Base-by-base conservation (phyloP, 2,113 vertebrate genomes). In the Leptodactylus fuscus region DNA sequence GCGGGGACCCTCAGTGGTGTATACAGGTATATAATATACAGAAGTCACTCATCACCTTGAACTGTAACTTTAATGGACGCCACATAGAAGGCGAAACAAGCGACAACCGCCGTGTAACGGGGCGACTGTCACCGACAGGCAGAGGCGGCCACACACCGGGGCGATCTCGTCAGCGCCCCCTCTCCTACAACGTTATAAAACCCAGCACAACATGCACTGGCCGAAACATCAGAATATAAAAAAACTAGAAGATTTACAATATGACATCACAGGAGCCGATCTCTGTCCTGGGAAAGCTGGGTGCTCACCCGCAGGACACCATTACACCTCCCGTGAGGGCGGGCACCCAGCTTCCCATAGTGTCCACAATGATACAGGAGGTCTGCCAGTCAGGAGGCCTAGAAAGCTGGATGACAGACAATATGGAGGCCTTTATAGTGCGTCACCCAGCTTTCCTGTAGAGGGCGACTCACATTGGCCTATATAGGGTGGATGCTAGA, bases 81-180 rank as follows among this genome's bases (percentile, higher is more conserved):
- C 5, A 36, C 9, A 36, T 34, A 32, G 15, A 1, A 5, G 27
- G 11, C 7, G 20, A 62, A 13, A 27, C 11, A 29, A 62, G n/a
- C n/a, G n/a, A n/a, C n/a, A n/a, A n/a, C n/a, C n/a, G n/a, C 60
- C 3, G 2, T 22, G 8, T 11, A 0, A 0, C 2, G 15, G n/a
- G 55, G 60, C 29, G 1, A 62, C 3, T 0, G 13, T 7, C 62
- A 15, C 2, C 5, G n/a, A n/a, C n/a, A n/a, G n/a, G n/a, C n/a
- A n/a, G n/a, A n/a, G n/a, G n/a, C n/a, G n/a, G n/a, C 15, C 55
- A 24, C 20, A 60, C 2, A 60, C 11, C 0, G 5, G 18, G 10
- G n/a, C 24, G 49, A 16, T 51, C 49, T 20, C 49, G 3, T n/a
- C n/a, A n/a, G n/a, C n/a, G n/a, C n/a, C n/a, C n/a, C n/a, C n/a